These are phyloP conservation scores for Zeugodacus cucurbitae DNA, from an alignment of 1,140 invertebrate species.

Conservation along the genomic window DNA sequence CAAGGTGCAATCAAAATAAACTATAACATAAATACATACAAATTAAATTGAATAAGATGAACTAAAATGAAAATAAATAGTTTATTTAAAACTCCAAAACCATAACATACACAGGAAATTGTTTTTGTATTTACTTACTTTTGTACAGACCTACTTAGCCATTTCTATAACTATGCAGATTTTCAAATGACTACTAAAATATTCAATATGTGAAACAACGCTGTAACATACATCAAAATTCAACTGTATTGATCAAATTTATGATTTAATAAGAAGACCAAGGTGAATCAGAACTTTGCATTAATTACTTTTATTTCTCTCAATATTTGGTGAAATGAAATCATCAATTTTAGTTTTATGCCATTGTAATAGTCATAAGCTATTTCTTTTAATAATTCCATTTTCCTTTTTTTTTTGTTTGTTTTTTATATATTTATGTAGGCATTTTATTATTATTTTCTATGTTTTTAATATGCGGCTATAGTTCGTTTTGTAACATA, in stretches of 20 bases:
- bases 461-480: constrained; percentile 18
- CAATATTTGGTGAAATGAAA: constrained; percentile 11
- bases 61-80: background rate
- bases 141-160: background rate
- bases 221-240: background rate
- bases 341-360: background rate
- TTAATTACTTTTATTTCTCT: background rate
- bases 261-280: background rate
- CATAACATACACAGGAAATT: background rate
- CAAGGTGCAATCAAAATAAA: background rate
- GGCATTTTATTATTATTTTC: background rate
- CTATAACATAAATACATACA: too few species aligned
- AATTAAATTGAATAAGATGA: too few species aligned
- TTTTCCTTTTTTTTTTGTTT: background rate
- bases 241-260: background rate
- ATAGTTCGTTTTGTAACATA: constrained; percentile 28
- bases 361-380: background rate
- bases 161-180: background rate
- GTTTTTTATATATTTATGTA: background rate
- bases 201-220: background rate
- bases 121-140: background rate
- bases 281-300: background rate
- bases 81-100: background rate
- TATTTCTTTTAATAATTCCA: background rate
- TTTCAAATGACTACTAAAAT: background rate